Base-by-base conservation (phyloP, 2,888 invertebrate genomes). In the Odontocolon sp. region DNA sequence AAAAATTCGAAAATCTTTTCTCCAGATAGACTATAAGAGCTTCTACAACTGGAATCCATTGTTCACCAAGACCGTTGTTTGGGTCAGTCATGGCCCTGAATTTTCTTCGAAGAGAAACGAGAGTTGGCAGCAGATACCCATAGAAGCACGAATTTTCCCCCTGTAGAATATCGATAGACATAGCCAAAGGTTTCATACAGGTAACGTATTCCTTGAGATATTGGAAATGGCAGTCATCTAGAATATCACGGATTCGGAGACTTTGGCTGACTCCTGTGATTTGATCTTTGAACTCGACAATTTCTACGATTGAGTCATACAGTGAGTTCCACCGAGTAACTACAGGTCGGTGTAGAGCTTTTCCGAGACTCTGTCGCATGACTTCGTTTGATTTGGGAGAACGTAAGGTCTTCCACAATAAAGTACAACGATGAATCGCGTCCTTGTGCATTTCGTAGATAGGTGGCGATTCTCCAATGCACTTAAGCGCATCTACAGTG, bases 341-440 rank as follows among this genome's bases (percentile, higher is more conserved):
- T 38, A 38, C 14, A 38, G 38, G 38, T 38, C 38, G 38, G n/a
- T n/a, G 38, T 38, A 38, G 14, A 14, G 38, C 38, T 14, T n/a
- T 11, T 38, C 38, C 38, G 38, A 38, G 38, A n/a, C 14, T n/a
- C 38, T 38, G 11, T 38, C 45, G 11, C 45, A 45, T 5, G 18
- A 45, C 21, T 45, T 18, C 45, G 33, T 47, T 47, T 8, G 14
- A 31, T 57, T 69, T 59, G n/a, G 57, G 68, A 3, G 68, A 69
- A 36, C 57, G 68, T 18, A 33, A 5, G 9, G 23, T 5, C 18
- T 42, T 56, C 68, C 59, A 69, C 9, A 69, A 28, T 1, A 26
- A 11, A 8, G 42, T 57, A 28, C 68, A 69, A 31, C 40, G 21
- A 31, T 16, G 21, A 9, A 69, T 3, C 1, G n/a, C 54, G n/a